A percentile compares a stretch with the other conserved stretches of the same genome.
Evolutionary conservation across 2,888 invertebrate species (phyloP).

Genomic region (Leptinotarsa tumamoca): DNA sequence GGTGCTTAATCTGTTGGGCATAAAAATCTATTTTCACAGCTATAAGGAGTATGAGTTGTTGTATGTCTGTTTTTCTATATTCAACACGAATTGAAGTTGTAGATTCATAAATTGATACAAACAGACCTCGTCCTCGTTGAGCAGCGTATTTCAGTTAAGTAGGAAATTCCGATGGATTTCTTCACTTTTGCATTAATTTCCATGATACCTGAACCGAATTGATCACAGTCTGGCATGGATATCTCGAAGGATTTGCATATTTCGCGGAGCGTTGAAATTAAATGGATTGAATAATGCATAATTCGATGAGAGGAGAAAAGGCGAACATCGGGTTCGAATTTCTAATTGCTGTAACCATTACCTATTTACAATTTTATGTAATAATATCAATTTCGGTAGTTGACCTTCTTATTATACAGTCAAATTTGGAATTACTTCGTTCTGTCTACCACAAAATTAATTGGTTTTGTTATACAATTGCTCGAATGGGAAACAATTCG

Average conservation of each 20-base stretch:
- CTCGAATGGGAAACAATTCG: neutral
- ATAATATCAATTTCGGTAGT: neutral
- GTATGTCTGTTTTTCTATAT: too few species aligned
- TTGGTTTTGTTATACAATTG: neutral
- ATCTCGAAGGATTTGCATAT: conserved; percentile 16
- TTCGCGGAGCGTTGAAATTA: conserved; percentile 10
- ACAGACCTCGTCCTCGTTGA: neutral
- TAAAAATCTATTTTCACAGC: too few species aligned
- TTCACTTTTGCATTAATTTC: conserved; percentile 14
- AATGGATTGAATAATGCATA: conserved; percentile 20
- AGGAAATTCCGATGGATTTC: conserved; percentile 1
- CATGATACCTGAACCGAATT: conserved; percentile 11
- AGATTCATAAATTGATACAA: neutral
- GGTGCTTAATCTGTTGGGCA: too few species aligned
- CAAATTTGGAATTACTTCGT: neutral
- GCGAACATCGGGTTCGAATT: neutral
- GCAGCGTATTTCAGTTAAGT: neutral
- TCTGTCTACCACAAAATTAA: neutral
- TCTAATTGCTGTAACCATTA: conserved; percentile 25
- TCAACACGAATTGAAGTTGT: too few species aligned
- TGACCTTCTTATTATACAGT: neutral
- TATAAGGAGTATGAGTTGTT: too few species aligned
- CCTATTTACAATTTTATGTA: conserved; percentile 14
- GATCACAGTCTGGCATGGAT: neutral
- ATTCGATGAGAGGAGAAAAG: conserved; percentile 9